phyloP scores from a whole-genome alignment of 2,888 invertebrate species.

The Amblyjoppa proteus region DNA sequence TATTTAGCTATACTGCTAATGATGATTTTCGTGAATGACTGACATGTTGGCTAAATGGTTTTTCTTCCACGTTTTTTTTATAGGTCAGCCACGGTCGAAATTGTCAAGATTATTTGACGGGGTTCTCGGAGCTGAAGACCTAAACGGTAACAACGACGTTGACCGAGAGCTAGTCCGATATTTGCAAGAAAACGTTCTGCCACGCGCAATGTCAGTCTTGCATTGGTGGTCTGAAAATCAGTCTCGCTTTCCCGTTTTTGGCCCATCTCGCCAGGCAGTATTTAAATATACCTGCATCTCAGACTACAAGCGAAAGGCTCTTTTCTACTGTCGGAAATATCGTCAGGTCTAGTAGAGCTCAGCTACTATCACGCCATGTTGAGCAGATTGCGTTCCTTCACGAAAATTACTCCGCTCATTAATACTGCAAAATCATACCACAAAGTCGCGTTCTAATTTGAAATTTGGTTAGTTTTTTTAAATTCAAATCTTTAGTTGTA shows the following conservation, averaged over 20 bases:
- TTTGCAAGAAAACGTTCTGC: not conserved
- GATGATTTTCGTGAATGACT: not conserved
- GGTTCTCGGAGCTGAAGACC: slow-evolving; percentile 28
- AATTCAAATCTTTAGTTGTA: too few relatives aligned
- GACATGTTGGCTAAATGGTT: not conserved
- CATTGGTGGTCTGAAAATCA: slow-evolving; percentile 27
- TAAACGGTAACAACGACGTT: not conserved
- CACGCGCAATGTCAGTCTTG: not conserved
- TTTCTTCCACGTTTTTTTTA: slow-evolving; percentile 13
- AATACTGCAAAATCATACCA: too few relatives aligned
- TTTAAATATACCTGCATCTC: not conserved
- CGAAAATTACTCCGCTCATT: slow-evolving; percentile 6
- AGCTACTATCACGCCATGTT: slow-evolving; percentile 35
- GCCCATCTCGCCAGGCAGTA: slow-evolving; percentile 13
- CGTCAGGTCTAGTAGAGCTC: slow-evolving; percentile 30
- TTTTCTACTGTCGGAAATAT: too few relatives aligned
- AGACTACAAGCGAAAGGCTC: slow-evolving; percentile 32
- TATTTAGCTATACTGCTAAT: not conserved
- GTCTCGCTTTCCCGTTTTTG: not conserved
- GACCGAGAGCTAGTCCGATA: not conserved
- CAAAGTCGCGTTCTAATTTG: too few relatives aligned
- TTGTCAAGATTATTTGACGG: not conserved
- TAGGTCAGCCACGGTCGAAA: slow-evolving; percentile 4
- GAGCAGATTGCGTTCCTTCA: slow-evolving; percentile 42
- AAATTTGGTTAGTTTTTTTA: too few relatives aligned